Base-by-base conservation (phyloP, 2,113 vertebrate genomes). In the Odocoileus virginianus region DNA sequence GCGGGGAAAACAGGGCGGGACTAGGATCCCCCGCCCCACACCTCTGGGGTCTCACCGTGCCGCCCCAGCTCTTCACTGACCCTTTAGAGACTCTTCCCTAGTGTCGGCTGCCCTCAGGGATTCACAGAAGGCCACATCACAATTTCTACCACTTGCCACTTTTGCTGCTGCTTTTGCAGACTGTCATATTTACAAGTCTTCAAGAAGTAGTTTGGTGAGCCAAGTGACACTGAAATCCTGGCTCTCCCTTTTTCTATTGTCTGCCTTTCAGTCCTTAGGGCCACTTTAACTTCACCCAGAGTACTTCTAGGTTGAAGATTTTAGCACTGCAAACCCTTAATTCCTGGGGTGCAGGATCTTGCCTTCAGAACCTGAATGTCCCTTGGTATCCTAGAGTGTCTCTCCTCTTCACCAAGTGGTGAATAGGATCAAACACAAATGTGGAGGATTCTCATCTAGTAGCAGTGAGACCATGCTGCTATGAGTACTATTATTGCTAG, bases 11-110 rank as follows among this genome's bases (percentile, higher is more conserved):
- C 16, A 54, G 97, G 95, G 96, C 95, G 96, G 94, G 91, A 95
- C 30, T 95, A 54, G 95, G 83, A 58, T 78, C 60, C 94, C 94
- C 97, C 95, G 78, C 93, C 96, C 97, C 78, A 64, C 85, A 58
- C n/a, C 64, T 92, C 79, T 47, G 71, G 97, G 90, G 96, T 95
- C 96, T 92, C 91, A 1, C 60, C 23, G 61, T 16, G 36, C 82
- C 0, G 55, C 50, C 1, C 28, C 0, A 50, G 52, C 47, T 55
- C 43, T 78, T 40, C 40, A 40, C 40, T 40, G 85, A 91, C 89
- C 82, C 76, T 84, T 36, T 33, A 14, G 76, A 91, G 58, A 54
- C 76, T 47, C 27, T 60, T 52, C 86, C 27, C 30, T 61, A 6
- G 2, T 3, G 6, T 7, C 78, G 13, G 23, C 28, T 93, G 81